These are phyloP conservation scores for Dromococcyx pavoninus DNA, from an alignment of 2,797 vertebrate species.

Conservation along the genomic window DNA sequence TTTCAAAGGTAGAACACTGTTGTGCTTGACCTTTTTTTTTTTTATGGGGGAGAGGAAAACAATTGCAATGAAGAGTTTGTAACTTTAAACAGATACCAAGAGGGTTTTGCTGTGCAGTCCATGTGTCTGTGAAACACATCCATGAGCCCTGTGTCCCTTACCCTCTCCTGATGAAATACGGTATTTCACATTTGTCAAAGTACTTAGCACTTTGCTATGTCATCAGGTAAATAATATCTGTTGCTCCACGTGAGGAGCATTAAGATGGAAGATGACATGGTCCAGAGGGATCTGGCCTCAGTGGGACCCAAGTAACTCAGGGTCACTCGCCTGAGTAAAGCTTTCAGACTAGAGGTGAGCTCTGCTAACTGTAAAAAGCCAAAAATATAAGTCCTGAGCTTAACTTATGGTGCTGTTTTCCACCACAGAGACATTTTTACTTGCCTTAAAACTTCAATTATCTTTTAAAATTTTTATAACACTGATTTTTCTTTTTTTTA, in stretches of 20 bases:
- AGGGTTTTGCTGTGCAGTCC: not conserved
- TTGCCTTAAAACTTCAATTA: not conserved
- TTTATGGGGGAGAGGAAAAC: not conserved
- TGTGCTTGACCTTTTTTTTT: slow-evolving; percentile 5
- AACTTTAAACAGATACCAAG: slow-evolving; percentile 45
- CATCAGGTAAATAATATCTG: not conserved
- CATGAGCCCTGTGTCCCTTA: not conserved
- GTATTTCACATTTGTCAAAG: not conserved
- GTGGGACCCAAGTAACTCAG: not conserved
- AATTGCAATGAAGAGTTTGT: slow-evolving; percentile 54
- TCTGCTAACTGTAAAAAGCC: not conserved
- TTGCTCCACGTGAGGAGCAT: not conserved
- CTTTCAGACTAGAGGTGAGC: not conserved
- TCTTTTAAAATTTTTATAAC: not conserved
- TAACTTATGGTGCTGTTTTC: not conserved
- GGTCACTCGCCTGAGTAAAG: not conserved
- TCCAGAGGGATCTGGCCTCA: not conserved
- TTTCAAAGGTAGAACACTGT: slow-evolving; percentile 66
- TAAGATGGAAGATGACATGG: not conserved
- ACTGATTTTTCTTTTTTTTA: too few relatives aligned
- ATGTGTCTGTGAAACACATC: not conserved
- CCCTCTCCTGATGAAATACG: not conserved
- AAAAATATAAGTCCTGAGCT: not conserved
- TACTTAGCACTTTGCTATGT: not conserved
- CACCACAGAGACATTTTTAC: not conserved